Base-by-base conservation (phyloP, 2,888 invertebrate species). In the Amblyteles armatorius region DNA sequence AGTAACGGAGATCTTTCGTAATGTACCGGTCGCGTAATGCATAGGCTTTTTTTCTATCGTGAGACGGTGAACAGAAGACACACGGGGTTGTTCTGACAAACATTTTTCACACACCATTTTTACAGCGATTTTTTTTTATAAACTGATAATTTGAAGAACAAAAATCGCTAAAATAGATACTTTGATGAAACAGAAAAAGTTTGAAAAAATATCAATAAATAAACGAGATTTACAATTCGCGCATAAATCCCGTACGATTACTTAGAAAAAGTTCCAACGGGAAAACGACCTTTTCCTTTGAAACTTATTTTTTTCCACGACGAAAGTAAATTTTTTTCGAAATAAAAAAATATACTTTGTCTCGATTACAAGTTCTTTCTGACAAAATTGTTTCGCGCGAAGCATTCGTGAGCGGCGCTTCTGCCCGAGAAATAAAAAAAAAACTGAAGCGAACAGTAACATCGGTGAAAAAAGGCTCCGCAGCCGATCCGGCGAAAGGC, bases 1-100 rank as follows among this genome's bases (percentile, higher is more conserved):
- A 71, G 79, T 74, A 79, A 74, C 74, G 79, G 79, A 73, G 73
- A 57, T 63, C 68, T 68, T 83, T 79, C 79, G 79, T 79, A 71
- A 74, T 63, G 72, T 57, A 63, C 13, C 48, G 50, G 69, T 52
- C 52, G 50, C 50, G 55, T 63, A 69, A 83, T 13, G 63, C 40
- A 60, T 26, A 40, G 16, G 19, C 52, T 52, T 78, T 79, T 33
- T 67, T 44, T 73, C 3, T 68, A 68, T 33, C 22, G n/a, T 6
- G 33, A 13, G 67, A 36, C 52, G 57, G n/a, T 44, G 29, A 69
- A 78, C 26, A 29, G 44, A 13, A 3, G 9, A 40, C 11, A 67
- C 22, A 22, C 19, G 9, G 22, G 3, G 57, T 57, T 3, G 57
- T 11, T 22, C 26, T 26, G 26, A 13, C 26, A 22, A 26, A 13